Percentiles rank a stretch among this genome's conserved stretches.
Conservation (phyloP, 1,140 invertebrate genomes). For the Platyscapa corneri region DNA sequence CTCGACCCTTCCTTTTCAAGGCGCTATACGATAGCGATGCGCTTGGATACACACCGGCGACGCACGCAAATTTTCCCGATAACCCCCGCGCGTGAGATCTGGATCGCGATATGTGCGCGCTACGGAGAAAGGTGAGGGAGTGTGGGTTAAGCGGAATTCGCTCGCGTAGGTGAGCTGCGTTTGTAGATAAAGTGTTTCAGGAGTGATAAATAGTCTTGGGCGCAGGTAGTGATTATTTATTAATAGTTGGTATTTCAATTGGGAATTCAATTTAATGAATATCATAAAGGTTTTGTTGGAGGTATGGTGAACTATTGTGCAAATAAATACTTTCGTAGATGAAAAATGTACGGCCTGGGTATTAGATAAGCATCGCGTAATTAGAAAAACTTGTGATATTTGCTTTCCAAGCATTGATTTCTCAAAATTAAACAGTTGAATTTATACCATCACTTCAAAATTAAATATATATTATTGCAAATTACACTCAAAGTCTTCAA, state of each 20-base stretch:
- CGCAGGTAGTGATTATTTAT: neutral
- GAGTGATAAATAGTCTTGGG: neutral
- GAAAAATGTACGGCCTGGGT: too few species aligned
- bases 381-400: too few species aligned
- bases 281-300: too few species aligned
- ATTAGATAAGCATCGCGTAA: too few species aligned
- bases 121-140: neutral
- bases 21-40: neutral
- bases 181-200: neutral
- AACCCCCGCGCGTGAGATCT: neutral
- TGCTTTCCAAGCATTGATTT: too few species aligned
- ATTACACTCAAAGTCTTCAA: too few species aligned
- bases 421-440: too few species aligned
- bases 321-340: neutral
- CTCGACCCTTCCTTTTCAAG: neutral
- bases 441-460: too few species aligned
- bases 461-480: too few species aligned
- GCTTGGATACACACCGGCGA: neutral
- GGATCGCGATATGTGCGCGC: neutral
- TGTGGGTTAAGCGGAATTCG: neutral
- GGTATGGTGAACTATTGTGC: too few species aligned
- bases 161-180: neutral
- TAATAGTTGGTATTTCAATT: too few species aligned
- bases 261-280: too few species aligned
- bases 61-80: neutral